A percentile compares a stretch with the other conserved stretches of the same genome.
Evolutionary conservation across 2,888 invertebrate species (phyloP).

Genomic region (Helicoverpa assulta): DNA sequence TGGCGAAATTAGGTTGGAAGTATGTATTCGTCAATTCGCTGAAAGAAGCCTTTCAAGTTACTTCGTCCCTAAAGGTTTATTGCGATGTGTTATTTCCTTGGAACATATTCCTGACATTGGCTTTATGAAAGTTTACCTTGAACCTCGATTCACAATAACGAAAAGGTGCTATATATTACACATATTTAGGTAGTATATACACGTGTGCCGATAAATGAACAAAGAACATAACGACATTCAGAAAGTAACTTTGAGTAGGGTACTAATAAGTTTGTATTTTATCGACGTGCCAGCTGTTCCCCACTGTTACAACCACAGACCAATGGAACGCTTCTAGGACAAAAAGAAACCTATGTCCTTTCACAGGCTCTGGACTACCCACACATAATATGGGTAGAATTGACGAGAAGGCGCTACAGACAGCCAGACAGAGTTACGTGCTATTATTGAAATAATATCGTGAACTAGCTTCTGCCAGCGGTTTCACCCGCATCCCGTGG

Average conservation of each 20-base stretch:
- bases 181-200: neutral
- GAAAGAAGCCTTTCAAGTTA: constrained; percentile 16
- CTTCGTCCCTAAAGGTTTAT: constrained; percentile 26
- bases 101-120: constrained; percentile 42
- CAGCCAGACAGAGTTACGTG: too few species aligned
- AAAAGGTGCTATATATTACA: constrained; percentile 15
- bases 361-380: too few species aligned
- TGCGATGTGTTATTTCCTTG: constrained; percentile 25
- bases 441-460: too few species aligned
- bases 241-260: neutral
- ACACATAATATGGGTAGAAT: too few species aligned
- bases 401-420: too few species aligned
- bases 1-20: neutral
- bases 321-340: too few species aligned
- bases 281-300: neutral
- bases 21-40: constrained; percentile 1
- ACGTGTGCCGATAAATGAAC: constrained; percentile 23
- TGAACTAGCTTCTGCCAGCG: too few species aligned
- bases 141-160: constrained; percentile 27
- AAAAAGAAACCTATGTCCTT: too few species aligned
- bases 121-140: constrained; percentile 32
- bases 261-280: constrained; percentile 2
- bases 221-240: constrained; percentile 6
- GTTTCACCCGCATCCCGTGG: too few species aligned
- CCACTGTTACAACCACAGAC: too few species aligned